Base-by-base conservation (phyloP, 2,888 invertebrate species). In the Aphidoletes aphidimyza region DNA sequence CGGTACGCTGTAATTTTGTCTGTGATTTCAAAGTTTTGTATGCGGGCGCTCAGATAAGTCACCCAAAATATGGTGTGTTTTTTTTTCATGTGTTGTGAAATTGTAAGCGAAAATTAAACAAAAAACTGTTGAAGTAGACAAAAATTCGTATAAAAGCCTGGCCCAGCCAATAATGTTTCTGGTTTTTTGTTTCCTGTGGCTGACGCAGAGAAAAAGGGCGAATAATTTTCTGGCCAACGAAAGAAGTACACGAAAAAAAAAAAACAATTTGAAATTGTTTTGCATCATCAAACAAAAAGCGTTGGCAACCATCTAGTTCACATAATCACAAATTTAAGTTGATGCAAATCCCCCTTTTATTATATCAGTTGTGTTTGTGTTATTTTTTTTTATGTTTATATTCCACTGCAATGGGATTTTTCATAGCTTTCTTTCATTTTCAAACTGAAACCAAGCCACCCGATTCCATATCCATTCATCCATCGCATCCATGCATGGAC, bases 291-390 rank as follows among this genome's bases (percentile, higher is more conserved):
- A 22, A 54, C 22, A 54, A 6, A 54, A 30, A 30, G 69, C 30
- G 34, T 6, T 69, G 30, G 69, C 69, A 30, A 17, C 69, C 26
- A 69, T 69, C 30, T 69, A 30, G 69, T 30, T 26, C 30, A 30
- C 69, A 69, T 69, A 69, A 69, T 69, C 69, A n/a, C 69, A 69
- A 69, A 69, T 69, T 69, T 69, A 69, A 69, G 69, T 69, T 69
- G 69, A 69, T 69, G 30, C 69, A 69, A 69, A 69, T 69, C 69
- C 30, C 69, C 30, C 69, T 14, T 69, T 69, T 30, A 69, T 69
- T 69, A 30, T 14, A 69, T 34, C 69, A 69, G 30, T 30, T 3
- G 5, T 54, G 54, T 54, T 2, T 54, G 69, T 30, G 34, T 30
- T 69, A 34, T 69, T 3, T 30, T 69, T 69, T 30, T 30, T 69